Conservation (phyloP, 2,888 invertebrate genomes). For the Sinodicranocentrus sp. region DNA sequence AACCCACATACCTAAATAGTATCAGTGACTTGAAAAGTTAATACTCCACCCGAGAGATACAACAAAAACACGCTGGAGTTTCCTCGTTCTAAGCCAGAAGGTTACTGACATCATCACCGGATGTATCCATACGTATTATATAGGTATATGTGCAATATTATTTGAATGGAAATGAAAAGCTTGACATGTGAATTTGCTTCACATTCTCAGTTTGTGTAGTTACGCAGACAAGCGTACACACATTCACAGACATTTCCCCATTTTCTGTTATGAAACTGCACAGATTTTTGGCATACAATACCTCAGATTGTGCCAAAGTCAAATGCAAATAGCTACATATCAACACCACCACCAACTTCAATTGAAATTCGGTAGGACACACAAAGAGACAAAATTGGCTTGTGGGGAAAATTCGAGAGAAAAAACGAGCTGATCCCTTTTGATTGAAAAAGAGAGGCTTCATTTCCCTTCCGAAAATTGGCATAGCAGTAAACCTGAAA, state of each 20-base stretch:
- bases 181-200: no score
- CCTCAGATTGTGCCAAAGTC: slow-evolving; percentile 4
- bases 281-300: neutral
- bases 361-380: no score
- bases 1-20: no score
- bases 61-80: neutral
- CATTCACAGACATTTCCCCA: no score
- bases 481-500: no score
- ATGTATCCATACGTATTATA: no score
- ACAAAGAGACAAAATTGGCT: no score
- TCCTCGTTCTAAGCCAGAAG: slow-evolving; percentile 22
- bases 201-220: no score
- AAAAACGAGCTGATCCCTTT: neutral
- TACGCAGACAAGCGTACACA: no score
- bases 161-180: neutral
- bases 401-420: no score
- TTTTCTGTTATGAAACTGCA: no score
- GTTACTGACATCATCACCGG: slow-evolving; percentile 63
- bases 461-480: neutral
- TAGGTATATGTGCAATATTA: no score
- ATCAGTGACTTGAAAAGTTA: neutral
- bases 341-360: slow-evolving; percentile 2
- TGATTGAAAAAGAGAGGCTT: slow-evolving; percentile 5
- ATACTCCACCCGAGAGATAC: neutral
- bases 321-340: slow-evolving; percentile 42